Evolutionary conservation across 2,797 vertebrate genomes (phyloP).

Genomic region (Danio jaintianensis): DNA sequence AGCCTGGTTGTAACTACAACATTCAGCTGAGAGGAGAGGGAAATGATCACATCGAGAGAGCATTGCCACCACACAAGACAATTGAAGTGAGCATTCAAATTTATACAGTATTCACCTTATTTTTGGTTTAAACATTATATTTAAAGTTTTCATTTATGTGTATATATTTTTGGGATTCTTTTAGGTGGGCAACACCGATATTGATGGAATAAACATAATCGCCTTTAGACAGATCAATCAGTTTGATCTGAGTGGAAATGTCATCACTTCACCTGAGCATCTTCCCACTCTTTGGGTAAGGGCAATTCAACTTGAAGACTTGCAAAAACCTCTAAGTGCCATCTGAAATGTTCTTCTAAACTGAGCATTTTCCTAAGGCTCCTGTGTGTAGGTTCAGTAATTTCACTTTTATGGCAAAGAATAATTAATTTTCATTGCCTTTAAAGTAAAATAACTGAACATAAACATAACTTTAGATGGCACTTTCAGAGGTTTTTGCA

Average conservation of each 20-base stretch:
- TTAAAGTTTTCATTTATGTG: background rate
- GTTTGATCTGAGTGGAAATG: conserved; percentile 96
- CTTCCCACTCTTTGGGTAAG: conserved; percentile 92
- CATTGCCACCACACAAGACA: conserved; percentile 88
- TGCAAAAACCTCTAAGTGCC: too few relatives aligned
- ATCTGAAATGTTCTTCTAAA: too few relatives aligned
- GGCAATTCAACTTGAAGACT: background rate
- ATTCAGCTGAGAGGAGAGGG: conserved; percentile 94
- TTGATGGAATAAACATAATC: conserved; percentile 93
- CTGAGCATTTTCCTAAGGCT: too few relatives aligned
- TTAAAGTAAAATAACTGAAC: too few relatives aligned
- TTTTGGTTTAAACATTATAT: background rate
- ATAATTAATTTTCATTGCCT: too few relatives aligned
- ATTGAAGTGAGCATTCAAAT: conserved; percentile 82
- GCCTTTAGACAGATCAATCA: conserved; percentile 98
- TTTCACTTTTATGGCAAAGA: too few relatives aligned
- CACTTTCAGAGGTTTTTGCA: too few relatives aligned
- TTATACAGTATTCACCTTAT: conserved; percentile 48
- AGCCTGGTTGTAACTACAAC: conserved; percentile 91
- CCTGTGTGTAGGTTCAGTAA: too few relatives aligned
- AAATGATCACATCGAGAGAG: conserved; percentile 96
- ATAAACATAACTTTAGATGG: too few relatives aligned
- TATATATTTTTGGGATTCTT: background rate
- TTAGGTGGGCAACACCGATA: conserved; percentile 91
- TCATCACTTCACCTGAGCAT: conserved; percentile 91